Percentiles rank a stretch among this genome's conserved stretches.
These are phyloP conservation scores for Darevskia nairensis DNA, from an alignment of 2,797 vertebrate species.

Conservation along the genomic window DNA sequence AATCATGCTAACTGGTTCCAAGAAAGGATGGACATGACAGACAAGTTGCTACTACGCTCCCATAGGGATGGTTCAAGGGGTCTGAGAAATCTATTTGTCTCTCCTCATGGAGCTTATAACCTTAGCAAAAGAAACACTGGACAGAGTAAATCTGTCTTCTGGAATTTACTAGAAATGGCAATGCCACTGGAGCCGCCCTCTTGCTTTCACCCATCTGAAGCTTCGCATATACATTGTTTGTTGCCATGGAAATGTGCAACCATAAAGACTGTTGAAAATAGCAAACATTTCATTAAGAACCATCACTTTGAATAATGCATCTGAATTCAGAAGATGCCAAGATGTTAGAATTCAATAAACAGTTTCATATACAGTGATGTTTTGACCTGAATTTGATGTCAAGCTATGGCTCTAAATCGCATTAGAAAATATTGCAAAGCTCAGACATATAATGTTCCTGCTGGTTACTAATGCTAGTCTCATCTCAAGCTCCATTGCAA, in stretches of 20 bases:
- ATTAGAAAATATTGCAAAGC: background rate
- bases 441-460: background rate
- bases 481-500: background rate
- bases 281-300: background rate
- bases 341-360: background rate
- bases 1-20: background rate
- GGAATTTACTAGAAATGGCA: constrained; percentile 1
- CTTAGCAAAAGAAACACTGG: background rate
- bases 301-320: background rate
- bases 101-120: background rate
- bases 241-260: constrained; percentile 20
- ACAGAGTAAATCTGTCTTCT: background rate
- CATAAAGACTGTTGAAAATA: constrained; percentile 13
- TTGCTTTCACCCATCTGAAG: background rate
- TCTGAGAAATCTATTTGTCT: background rate
- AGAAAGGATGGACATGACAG: background rate
- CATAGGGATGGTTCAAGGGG: background rate
- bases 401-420: background rate
- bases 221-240: background rate
- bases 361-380: background rate
- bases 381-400: background rate
- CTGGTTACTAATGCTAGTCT: background rate
- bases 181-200: background rate
- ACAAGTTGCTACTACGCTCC: background rate
- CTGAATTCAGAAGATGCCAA: constrained; percentile 7